Evolutionary conservation across 2,113 vertebrate species (phyloP), one percentile per base, ranked within the genome.

Genomic region (Telmatochromis sp.): DNA sequence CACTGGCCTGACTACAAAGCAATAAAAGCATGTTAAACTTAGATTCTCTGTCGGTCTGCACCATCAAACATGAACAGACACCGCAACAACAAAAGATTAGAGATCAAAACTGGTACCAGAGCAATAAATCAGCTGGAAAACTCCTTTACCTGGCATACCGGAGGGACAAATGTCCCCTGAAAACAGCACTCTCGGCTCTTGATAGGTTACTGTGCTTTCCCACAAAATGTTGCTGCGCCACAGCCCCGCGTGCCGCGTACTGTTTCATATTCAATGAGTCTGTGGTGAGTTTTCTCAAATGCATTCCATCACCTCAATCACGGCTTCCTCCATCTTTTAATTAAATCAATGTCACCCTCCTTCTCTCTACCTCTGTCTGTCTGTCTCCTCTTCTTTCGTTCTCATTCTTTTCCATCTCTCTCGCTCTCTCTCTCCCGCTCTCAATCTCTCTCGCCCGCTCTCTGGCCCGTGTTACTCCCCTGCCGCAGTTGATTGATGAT

Each of bases 401-500:
- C 84, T 83, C 65, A 28, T 81, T 85, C 81, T 19, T 31, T 54
- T 68, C 65, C 58, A 15, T 79, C 88, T 78, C 28, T 68, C 42
- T 55, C 49, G 3, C 0, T 83, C 90, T 81, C 28, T 54, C 84
- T 81, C 81, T 54, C 60, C 5, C 8, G 9, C 82, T 85, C 87
- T 91, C 84, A 81, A 55, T 91, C 82, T 91, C 88, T 85, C 88
- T 90, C 51, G 1, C 51, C 57, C 81, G 28, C 85, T 82, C 87
- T 82, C 90, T 90, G 84, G 55, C 91, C 86, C 45, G 51, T 19
- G 87, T 85, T 85, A 86, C 89, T 90, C 80, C 83, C 73, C 14
- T 75, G 75, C 83, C 80, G 47, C 90, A 21, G 81, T 49, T 95
- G 93, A 95, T 94, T 92, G 93, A 95, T 95, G 94, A 94, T 58